phyloP scores from a whole-genome alignment of 2,113 vertebrate species.

The Athene noctua region DNA sequence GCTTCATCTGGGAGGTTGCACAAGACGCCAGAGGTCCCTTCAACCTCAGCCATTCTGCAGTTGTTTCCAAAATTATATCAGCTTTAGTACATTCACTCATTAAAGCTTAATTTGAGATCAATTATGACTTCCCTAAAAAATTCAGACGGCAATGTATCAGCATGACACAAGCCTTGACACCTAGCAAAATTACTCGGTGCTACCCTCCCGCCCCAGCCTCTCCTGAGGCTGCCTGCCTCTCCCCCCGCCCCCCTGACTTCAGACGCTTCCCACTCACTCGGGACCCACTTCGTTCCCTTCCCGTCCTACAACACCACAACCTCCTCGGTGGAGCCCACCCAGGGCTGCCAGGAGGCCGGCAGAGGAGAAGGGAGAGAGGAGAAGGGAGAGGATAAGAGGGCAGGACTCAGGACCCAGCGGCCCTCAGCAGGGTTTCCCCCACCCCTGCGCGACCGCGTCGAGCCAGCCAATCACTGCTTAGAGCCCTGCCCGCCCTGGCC shows the following conservation, averaged over 20 bases:
- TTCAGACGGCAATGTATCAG: too few relatives aligned
- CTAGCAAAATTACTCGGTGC: neutral
- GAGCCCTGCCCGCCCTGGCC: neutral
- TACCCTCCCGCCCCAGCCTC: too few relatives aligned
- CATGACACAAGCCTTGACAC: neutral
- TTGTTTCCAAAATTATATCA: neutral
- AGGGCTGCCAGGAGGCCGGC: rapidly evolving
- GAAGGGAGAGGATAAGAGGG: rapidly evolving
- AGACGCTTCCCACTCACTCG: neutral
- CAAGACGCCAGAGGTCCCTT: neutral
- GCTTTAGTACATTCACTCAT: neutral
- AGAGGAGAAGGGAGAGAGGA: too few relatives aligned
- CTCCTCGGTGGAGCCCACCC: neutral
- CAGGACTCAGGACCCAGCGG: rapidly evolving
- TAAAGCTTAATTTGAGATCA: neutral
- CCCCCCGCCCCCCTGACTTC: neutral
- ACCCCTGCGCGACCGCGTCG: rapidly evolving
- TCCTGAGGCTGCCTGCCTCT: neutral
- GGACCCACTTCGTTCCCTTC: neutral
- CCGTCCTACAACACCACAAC: neutral
- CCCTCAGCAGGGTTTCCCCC: too few relatives aligned
- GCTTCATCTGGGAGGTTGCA: neutral
- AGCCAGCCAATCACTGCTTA: conserved; percentile 6
- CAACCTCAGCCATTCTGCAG: neutral
- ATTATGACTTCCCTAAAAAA: neutral